Base-by-base conservation (phyloP, 37 sponge, comb jelly and placozoan genomes). In the Haliclona indistincta region DNA sequence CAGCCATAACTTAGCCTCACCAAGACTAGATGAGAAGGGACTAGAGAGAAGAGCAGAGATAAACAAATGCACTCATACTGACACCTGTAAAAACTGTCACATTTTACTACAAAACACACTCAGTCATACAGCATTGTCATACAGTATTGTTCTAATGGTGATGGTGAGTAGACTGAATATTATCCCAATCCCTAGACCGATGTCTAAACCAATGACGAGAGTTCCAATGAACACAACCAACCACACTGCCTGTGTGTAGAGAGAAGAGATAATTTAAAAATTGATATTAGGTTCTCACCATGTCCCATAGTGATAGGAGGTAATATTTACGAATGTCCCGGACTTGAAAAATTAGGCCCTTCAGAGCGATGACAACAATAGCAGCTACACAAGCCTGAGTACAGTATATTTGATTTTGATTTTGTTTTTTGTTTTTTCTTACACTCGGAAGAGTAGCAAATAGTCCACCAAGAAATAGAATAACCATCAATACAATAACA, bases 161-260 rank as follows among this genome's bases (percentile, higher is more conserved):
- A 91, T 60, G 20, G 82, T 56, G 26, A 86, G 41, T 7, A 92
- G 56, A 69, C 71, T 74, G 73, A 87, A 81, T 26, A 60, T 25
- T 5, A 92, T 62, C 38, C 89, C 93, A 32, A 88, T 44, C 3
- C 67, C 81, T 0, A 92, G 84, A 63, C 93, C 93, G 53, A 84
- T 54, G 54, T 92, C 93, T 38, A 87, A 43, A 1, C 93, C 89
- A 30, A 92, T 79, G 45, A 92, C 39, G 20, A 92, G 78, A 1
- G 89, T 88, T 4, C 81, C 54, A n/a, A 68, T 11, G 70, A 92
- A 92, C 17, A 83, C 81, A 3, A 88, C 93, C 7, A 92, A 19
- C 93, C 93, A 92, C 25, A 84, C 81, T 61, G 75, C 17, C 93
- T 92, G 53, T 17, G 40, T n/a, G n/a, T n/a, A n/a, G n/a, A n/a